Conservation (phyloP, 2,888 invertebrate species). For the Andrena marginata region DNA sequence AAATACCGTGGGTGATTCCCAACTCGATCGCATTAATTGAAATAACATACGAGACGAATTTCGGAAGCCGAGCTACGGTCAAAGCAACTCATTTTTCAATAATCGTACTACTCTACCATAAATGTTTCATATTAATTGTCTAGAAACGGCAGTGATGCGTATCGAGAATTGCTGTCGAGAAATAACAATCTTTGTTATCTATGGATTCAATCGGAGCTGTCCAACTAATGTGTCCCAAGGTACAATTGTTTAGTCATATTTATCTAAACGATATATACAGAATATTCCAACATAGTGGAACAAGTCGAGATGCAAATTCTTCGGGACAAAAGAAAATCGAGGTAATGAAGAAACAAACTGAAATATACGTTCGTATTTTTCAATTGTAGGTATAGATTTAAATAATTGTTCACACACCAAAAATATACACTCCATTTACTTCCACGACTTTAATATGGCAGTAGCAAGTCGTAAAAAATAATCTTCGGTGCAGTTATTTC, state of each 20-base stretch:
- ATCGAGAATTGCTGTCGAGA: slow-evolving; percentile 34
- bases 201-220: slow-evolving; percentile 45
- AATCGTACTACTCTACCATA: slow-evolving; percentile 22
- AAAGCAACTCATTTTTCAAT: slow-evolving; percentile 14
- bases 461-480: too few relatives aligned
- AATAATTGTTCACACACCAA: too few relatives aligned
- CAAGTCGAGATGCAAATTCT: too few relatives aligned
- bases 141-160: slow-evolving; percentile 51
- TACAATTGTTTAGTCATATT: slow-evolving; percentile 45
- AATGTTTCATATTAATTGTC: slow-evolving; percentile 2
- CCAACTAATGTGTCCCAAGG: slow-evolving; percentile 47
- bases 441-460: too few relatives aligned
- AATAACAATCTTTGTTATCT: slow-evolving; percentile 47
- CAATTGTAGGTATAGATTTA: too few relatives aligned
- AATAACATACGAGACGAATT: slow-evolving; percentile 9
- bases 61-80: slow-evolving; percentile 3
- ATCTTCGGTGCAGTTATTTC: too few relatives aligned
- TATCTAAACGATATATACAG: slow-evolving; percentile 36
- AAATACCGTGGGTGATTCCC: background rate
- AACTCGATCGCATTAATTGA: slow-evolving; percentile 9
- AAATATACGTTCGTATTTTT: too few relatives aligned
- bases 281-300: background rate
- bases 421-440: too few relatives aligned
- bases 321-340: too few relatives aligned
- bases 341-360: too few relatives aligned